Base-by-base conservation (phyloP, 64 coral and sea anemone species). In the Porites australiensis region DNA sequence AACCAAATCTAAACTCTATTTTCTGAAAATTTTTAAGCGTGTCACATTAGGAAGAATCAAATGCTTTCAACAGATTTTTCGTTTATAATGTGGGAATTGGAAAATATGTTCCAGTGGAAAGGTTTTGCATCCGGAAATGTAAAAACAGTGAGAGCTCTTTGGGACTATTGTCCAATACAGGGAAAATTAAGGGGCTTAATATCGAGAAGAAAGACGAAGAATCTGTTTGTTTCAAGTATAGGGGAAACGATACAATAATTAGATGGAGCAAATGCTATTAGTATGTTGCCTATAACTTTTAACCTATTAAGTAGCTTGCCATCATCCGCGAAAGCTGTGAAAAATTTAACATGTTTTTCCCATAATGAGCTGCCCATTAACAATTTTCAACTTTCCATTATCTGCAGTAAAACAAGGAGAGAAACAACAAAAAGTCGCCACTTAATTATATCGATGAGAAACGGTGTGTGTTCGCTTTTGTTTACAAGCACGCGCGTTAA, bases 361-460 rank as follows among this genome's bases (percentile, higher is more conserved):
- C 54, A 7, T 65, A 66, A 83, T 65, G 43, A 49, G 43, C 58
- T 64, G 13, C 19, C 79, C 43, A 66, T 83, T 83, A 83, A 65
- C 13, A 21, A 48, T 83, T 64, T 83, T 66, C 59, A 83, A 48
- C 60, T 48, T 68, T 68, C 48, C 81, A 51, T 84, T 84, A 45
- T 68, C 58, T 51, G n/a, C 8, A 48, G 6, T 49, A 6, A 50
- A 18, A 50, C 18, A 37, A 8, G 12, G 53, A 8, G 46, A 21
- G 61, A 67, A 84, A 67, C 81, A 67, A 84, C 62, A 68, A 84
- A 68, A 68, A 59, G 20, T 64, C 45, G 4, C 62, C 81, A 84
- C 81, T 84, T 84, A 84, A 84, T 84, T 84, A 84, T 68, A 20
- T 48, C 81, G 81, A 59, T 67, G 81, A 84, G 81, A 84, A 65